Percentiles rank a stretch among this genome's conserved stretches.
phyloP scores from a whole-genome alignment of 92 coral and sea anemone species.

The Porites lobata region DNA sequence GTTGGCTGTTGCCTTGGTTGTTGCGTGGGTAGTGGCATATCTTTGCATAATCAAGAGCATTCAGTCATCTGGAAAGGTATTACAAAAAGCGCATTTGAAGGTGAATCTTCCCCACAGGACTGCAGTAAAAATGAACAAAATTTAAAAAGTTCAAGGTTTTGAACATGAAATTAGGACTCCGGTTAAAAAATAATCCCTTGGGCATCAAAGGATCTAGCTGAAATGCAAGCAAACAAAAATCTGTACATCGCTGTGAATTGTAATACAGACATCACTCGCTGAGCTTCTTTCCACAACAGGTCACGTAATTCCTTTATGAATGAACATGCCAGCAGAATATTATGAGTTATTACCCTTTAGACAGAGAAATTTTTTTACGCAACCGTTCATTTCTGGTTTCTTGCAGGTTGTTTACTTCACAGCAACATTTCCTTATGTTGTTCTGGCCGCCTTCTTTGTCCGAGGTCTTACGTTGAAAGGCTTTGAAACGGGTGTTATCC shows the following conservation, averaged over 20 bases:
- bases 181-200: no score
- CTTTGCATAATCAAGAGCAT: conserved; percentile 91
- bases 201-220: no score
- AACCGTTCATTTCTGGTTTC: background rate
- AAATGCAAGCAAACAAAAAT: no score
- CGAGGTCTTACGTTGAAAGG: conserved; percentile 90
- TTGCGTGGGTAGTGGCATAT: conserved; percentile 89
- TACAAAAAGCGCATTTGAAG: no score
- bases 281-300: no score
- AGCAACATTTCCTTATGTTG: conserved; percentile 95
- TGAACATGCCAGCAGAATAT: no score
- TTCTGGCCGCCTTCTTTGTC: conserved; percentile 87
- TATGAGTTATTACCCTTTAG: no score
- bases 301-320: no score
- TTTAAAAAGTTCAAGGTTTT: no score
- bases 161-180: no score
- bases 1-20: conserved; percentile 77
- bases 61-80: conserved; percentile 94
- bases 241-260: no score
- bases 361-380: background rate
- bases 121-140: background rate
- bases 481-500: conserved; percentile 80
- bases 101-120: background rate
- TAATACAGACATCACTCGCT: no score
- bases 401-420: conserved; percentile 93